Evolutionary conservation across 2,888 invertebrate genomes (phyloP), one percentile per base, ranked within the genome.

Genomic region (Pristionchus mayeri): DNA sequence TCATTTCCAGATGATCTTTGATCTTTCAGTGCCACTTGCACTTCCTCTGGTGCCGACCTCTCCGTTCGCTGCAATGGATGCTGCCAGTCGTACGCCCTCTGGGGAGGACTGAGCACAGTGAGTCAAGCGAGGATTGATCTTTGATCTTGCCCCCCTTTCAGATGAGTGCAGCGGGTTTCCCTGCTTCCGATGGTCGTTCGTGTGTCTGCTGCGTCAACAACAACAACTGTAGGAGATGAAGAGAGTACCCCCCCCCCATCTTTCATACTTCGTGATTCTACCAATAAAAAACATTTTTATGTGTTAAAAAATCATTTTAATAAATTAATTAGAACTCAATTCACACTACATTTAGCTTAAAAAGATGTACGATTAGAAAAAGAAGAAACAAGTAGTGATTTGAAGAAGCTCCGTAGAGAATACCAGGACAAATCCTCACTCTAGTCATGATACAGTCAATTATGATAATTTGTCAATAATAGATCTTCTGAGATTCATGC

Each of bases 161-260:
- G 80, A n/a, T 30, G 30, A 27, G 13, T 57, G 80, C 57, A 16
- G 21, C 80, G 34, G 80, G 80, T 13, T 80, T 80, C 57, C 80
- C 80, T 40, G 37, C 80, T 13, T 27, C 80, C 11, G 80, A 80
- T 40, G 37, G 80, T 6, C 34, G 57, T 3, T 24, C 54, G 0
- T 80, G 80, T 44, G 80, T 80, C 54, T 80, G 80, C 24, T 80
- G 80, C 24, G 80, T 80, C 24, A 52, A 80, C 80, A 52, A 80
- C 80, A 52, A 80, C n/a, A 34, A 44, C 34, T 80, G 80, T 50
- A 52, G 76, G 50, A 50, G 76, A n/a, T n/a, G n/a, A n/a, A n/a
- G n/a, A n/a, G n/a, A n/a, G n/a, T n/a, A n/a, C n/a, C n/a, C n/a
- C n/a, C n/a, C n/a, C n/a, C n/a, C n/a, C n/a, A n/a, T n/a, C n/a